These are phyloP conservation scores for Prionailurus bengalensis DNA, from an alignment of 2,113 vertebrate genomes.

Conservation along the genomic window DNA sequence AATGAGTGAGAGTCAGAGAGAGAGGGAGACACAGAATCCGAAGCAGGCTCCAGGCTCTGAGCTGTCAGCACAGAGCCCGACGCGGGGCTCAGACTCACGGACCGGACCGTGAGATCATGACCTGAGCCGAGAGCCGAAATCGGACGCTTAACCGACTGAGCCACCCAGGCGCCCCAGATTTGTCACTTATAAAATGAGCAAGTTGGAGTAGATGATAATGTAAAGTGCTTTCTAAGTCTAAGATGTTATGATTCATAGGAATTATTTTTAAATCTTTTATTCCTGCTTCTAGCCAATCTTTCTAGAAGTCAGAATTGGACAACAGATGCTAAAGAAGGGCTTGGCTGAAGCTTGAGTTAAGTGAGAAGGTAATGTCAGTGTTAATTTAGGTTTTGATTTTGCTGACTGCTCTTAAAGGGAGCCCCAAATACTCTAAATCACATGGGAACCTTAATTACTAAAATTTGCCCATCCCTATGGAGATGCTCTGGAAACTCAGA, in stretches of 20 bases:
- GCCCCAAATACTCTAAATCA: neutral
- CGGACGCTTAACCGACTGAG: too few relatives aligned
- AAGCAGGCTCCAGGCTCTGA: too few relatives aligned
- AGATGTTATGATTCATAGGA: neutral
- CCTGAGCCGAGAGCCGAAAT: too few relatives aligned
- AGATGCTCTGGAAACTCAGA: neutral
- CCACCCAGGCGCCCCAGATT: neutral
- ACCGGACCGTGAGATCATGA: too few relatives aligned
- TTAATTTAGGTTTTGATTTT: neutral
- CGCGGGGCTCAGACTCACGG: too few relatives aligned
- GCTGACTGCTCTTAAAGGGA: neutral
- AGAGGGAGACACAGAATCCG: too few relatives aligned
- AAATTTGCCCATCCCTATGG: neutral
- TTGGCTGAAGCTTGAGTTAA: neutral
- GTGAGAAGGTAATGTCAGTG: neutral
- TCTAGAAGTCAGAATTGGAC: neutral
- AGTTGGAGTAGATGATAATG: neutral
- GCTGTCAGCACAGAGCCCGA: too few relatives aligned
- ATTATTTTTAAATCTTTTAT: neutral
- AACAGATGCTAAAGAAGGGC: neutral
- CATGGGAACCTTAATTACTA: neutral
- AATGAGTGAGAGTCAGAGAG: too few relatives aligned
- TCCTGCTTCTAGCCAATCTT: neutral
- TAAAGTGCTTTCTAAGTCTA: neutral
- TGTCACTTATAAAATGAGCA: neutral